Conservation (phyloP, 1,140 invertebrate genomes). For the Drosophila nigromelanica region DNA sequence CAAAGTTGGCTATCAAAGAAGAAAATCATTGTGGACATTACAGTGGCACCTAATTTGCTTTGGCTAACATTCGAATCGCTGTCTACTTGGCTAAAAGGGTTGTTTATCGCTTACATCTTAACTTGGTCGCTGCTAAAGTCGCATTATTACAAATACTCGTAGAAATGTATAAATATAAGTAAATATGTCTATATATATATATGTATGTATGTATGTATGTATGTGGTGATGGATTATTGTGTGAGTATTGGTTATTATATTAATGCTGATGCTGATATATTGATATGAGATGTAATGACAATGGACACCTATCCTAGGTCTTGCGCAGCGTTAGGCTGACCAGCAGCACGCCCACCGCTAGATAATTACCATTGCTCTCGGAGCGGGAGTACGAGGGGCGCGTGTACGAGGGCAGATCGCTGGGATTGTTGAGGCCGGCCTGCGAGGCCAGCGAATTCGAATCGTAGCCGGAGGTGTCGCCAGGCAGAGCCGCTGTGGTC, state of each 20-base stretch:
- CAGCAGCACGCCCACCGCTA: constrained; percentile 78
- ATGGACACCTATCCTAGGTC: constrained; percentile 52
- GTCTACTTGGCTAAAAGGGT: constrained; percentile 60
- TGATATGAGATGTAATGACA: constrained; percentile 10
- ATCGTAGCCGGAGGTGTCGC: constrained; percentile 74
- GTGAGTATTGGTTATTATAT: constrained; percentile 21
- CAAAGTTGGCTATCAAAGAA: constrained; percentile 61
- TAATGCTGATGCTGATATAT: constrained; percentile 16
- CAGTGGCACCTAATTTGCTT: constrained; percentile 47
- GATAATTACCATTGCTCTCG: constrained; percentile 83
- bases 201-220: constrained; percentile 7
- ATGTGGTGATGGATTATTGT: not conserved
- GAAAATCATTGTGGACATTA: constrained; percentile 26
- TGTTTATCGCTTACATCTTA: constrained; percentile 29
- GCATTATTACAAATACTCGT: constrained; percentile 13
- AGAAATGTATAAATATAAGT: constrained; percentile 15
- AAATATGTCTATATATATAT: constrained; percentile 2
- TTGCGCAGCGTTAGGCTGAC: constrained; percentile 81
- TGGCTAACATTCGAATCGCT: constrained; percentile 70
- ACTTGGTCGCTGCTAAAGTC: constrained; percentile 42
- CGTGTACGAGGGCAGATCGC: constrained; percentile 78
- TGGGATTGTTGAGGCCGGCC: constrained; percentile 70
- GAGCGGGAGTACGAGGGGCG: constrained; percentile 79
- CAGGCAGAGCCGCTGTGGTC: constrained; percentile 60
- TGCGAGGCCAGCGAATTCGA: constrained; percentile 69